Percentiles rank a stretch among this genome's conserved stretches.
Conservation (phyloP, 2,113 vertebrate genomes). For the Scatophagus argus region DNA sequence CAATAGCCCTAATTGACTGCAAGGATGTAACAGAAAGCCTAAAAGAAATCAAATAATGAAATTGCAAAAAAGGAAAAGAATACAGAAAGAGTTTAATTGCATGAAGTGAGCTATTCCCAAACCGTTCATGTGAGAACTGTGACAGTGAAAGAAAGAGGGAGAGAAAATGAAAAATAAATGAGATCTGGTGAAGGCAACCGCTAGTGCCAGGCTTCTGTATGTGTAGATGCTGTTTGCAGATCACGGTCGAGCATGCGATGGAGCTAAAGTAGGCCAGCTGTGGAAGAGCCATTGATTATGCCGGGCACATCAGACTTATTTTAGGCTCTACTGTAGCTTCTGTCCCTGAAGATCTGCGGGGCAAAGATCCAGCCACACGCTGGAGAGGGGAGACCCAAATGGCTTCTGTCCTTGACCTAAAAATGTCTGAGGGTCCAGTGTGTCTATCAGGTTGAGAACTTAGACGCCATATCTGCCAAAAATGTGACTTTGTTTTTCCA, state of each 20-base stretch:
- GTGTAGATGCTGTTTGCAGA: conserved; percentile 48
- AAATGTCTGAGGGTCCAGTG: conserved; percentile 19
- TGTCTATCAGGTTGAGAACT: background rate
- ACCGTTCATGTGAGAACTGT: background rate
- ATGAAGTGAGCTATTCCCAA: conserved; percentile 30
- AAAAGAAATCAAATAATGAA: background rate
- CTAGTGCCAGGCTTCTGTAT: conserved; percentile 28
- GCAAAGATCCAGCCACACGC: conserved; percentile 55
- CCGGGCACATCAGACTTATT: conserved; percentile 57
- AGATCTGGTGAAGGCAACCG: conserved; percentile 37
- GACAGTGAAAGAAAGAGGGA: conserved; percentile 11
- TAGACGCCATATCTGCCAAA: background rate
- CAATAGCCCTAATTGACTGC: background rate
- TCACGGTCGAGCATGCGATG: conserved; percentile 18
- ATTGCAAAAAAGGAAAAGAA: background rate
- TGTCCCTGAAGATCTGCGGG: conserved; percentile 43
- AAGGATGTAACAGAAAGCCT: background rate
- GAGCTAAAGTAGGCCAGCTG: conserved; percentile 66
- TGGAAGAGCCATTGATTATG: conserved; percentile 57
- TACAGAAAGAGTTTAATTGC: conserved; percentile 15
- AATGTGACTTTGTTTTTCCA: background rate
- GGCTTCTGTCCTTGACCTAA: conserved; percentile 58
- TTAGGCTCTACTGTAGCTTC: conserved; percentile 53
- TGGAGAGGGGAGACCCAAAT: background rate
- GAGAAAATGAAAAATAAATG: conserved; percentile 62